phyloP scores from a whole-genome alignment of 2,888 invertebrate species.

The Stenolophus ochropezus region DNA sequence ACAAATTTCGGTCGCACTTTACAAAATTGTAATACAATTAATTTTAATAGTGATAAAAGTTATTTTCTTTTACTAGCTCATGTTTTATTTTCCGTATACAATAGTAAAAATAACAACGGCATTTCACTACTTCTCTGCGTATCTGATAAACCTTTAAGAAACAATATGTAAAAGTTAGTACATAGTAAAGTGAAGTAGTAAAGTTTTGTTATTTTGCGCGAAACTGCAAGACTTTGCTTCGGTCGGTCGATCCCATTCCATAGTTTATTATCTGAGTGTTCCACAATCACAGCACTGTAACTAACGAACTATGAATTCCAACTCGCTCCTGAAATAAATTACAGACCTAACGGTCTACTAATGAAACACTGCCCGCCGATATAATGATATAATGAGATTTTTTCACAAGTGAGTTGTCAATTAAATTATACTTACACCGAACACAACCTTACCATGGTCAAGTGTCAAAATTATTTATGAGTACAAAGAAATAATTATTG shows the following conservation, averaged over 20 bases:
- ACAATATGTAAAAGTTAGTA: not conserved
- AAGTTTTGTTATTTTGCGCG: conserved; percentile 3
- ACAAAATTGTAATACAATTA: too few relatives aligned
- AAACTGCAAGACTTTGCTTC: not conserved
- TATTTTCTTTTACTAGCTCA: too few relatives aligned
- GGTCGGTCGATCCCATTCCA: conserved; percentile 26
- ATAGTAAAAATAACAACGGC: too few relatives aligned
- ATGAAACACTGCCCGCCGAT: conserved; percentile 32
- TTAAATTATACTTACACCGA: conserved; percentile 35
- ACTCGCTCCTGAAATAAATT: conserved; percentile 40
- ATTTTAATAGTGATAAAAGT: too few relatives aligned
- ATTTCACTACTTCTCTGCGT: too few relatives aligned
- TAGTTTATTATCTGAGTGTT: conserved; percentile 39
- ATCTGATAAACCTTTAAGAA: not conserved
- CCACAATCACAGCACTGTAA: conserved; percentile 49
- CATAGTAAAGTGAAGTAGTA: not conserved
- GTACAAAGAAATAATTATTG: not conserved
- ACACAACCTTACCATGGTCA: not conserved
- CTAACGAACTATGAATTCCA: conserved; percentile 51
- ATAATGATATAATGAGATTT: conserved; percentile 50
- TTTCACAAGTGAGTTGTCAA: conserved; percentile 48
- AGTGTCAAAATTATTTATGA: not conserved
- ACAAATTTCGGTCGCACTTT: too few relatives aligned
- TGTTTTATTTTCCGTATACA: too few relatives aligned
- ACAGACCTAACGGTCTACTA: conserved; percentile 39